Base-by-base conservation (phyloP, 2,113 vertebrate genomes). In the Heptranchias perlo region DNA sequence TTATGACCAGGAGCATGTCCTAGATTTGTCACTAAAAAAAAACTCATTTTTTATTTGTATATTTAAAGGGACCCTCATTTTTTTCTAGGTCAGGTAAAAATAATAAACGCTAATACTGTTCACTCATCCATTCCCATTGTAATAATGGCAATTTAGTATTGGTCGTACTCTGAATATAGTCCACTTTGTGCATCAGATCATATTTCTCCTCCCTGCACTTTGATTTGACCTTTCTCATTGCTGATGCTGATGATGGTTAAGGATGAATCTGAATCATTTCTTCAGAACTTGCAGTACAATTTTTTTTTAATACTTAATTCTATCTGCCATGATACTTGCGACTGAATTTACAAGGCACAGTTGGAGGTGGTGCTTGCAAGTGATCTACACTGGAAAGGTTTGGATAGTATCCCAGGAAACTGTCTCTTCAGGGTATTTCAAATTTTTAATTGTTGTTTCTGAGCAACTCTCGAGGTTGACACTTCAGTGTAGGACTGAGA, bases 161-260 rank as follows among this genome's bases (percentile, higher is more conserved):
- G 89, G 58, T 21, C 89, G 61, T 93, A 23, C 58, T 93, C n/a
- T 93, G 44, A 62, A 23, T 61, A 39, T 18, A 62, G 18, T 21
- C 89, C 58, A 62, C 21, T 39, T 61, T 31, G 14, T n/a, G 58
- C 58, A n/a, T 64, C 16, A 61, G 5, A 21, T 92, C 58, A 39
- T 62, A 16, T 14, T 8, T 92, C 58, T 62, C 35, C 16, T 61
- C 89, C n/a, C 54, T 21, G 89, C 31, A 61, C n/a, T 92, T n/a
- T 92, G 35, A 61, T 92, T 61, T 92, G 89, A 92, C 89, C 89
- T 92, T 92, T 92, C 89, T 21, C 54, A 92, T 1, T 18, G 8
- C 54, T 39, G 89, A 92, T 92, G 14, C 58, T 92, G 35, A 61
- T n/a, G 58, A 62, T 62, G 1, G 13, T n/a, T 61, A 62, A 92